Base-by-base conservation (phyloP, 1,140 invertebrate genomes). In the Macrostomum lignano region DNA sequence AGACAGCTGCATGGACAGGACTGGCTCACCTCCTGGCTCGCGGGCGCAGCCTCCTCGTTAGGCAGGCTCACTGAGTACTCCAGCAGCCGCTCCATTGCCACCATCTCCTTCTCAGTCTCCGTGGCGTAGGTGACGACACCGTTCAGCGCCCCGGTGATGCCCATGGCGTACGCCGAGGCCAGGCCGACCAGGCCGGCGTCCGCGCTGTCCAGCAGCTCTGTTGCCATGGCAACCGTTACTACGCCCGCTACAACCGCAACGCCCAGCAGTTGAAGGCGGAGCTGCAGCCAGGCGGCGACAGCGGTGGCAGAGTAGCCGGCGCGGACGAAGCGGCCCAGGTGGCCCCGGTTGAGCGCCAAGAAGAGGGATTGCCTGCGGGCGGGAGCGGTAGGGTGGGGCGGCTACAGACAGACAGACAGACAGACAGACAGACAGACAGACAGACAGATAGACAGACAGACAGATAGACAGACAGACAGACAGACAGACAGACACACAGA, bases 81-180 rank as follows among this genome's bases (percentile, higher is more conserved):
- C 44, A 71, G 67, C 11, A 78, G 66, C 38, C 86, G 65, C 60
- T 94, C 86, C 0, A 94, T 76, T n/a, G 78, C 72, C 3, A 96
- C 74, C 68, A 94, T 72, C 57, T 67, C 64, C 45, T 65, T 63
- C 43, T 69, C 67, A 2, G 66, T 91, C 53, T 93, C 82, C 1
- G 82, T 81, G 46, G 93, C 79, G 1, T 73, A 71, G 43, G 71
- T 74, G 0, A 96, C 68, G 6, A 91, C 67, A 17, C 71, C 73
- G 42, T 72, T 72, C 5, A 96, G 55, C 14, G 82, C 63, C 11
- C 67, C 69, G 1, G 79, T 93, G 30, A 94, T 63, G 1, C 77
- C 72, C 17, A 96, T 54, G 0, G 81, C 73, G 57, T 94, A 96
- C 0, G 82, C 77, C 36, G 96, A 71, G 2, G 81, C 76, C 19